These are phyloP conservation scores for Nettapus auritus DNA, from an alignment of 2,113 vertebrate species.

Conservation along the genomic window DNA sequence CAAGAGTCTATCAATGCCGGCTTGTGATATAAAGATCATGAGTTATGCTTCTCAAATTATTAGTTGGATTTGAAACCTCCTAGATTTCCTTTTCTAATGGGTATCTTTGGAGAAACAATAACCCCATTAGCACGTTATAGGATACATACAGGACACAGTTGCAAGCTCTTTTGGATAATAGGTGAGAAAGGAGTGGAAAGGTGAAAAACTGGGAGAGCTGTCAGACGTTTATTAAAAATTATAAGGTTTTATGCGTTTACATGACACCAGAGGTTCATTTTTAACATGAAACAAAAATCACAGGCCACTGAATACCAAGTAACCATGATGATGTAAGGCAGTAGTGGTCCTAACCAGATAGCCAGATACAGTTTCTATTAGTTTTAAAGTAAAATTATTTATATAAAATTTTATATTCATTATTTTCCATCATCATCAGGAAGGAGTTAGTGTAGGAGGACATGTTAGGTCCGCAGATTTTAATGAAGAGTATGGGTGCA, in stretches of 20 bases:
- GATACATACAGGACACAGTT: neutral
- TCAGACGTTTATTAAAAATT: neutral
- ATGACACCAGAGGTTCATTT: neutral
- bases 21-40: neutral
- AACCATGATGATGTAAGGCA: neutral
- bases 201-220: neutral
- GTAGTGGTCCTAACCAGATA: neutral
- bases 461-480: neutral
- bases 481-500: neutral
- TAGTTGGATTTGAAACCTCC: neutral
- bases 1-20: neutral
- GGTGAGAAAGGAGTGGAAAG: neutral
- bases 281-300: neutral
- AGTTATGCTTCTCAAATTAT: neutral
- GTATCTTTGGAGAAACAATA: neutral
- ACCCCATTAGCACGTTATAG: neutral
- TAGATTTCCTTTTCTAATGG: neutral
- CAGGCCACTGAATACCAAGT: neutral
- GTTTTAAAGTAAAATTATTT: neutral
- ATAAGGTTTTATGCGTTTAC: neutral
- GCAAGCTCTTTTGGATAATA: neutral
- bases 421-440: neutral
- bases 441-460: neutral
- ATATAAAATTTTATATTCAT: rapidly evolving
- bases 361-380: neutral